Evolutionary conservation across 1,140 invertebrate genomes (phyloP).

Genomic region (Carposina sasakii): DNA sequence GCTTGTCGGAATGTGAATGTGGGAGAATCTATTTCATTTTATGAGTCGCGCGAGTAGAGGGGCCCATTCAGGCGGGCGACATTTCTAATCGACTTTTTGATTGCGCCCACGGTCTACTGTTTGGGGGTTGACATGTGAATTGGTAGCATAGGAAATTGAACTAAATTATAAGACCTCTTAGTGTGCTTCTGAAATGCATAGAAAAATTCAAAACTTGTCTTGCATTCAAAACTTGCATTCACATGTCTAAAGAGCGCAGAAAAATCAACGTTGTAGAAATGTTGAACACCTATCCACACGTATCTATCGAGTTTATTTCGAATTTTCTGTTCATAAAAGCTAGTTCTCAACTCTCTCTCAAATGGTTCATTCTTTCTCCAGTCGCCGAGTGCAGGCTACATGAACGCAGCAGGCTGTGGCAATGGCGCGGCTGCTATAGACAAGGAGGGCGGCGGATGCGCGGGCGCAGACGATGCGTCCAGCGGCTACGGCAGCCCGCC

Average conservation of each 20-base stretch:
- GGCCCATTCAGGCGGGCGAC: conserved; percentile 64
- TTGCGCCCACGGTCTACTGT: conserved; percentile 56
- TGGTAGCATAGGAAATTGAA: conserved; percentile 11
- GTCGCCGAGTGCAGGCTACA: conserved; percentile 61
- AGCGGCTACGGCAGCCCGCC: conserved; percentile 77
- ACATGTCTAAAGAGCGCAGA: too few relatives aligned
- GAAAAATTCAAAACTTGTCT: too few relatives aligned
- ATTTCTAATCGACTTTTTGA: conserved; percentile 72
- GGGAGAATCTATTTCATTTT: conserved; percentile 72
- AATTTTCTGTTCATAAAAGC: too few relatives aligned
- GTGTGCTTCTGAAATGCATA: too few relatives aligned
- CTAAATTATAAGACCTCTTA: conserved; percentile 1
- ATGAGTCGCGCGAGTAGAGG: conserved; percentile 65
- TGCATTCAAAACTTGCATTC: too few relatives aligned
- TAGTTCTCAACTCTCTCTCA: too few relatives aligned
- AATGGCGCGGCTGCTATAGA: conserved; percentile 53
- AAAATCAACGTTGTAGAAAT: too few relatives aligned
- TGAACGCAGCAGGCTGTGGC: conserved; percentile 38
- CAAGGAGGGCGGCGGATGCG: conserved; percentile 68
- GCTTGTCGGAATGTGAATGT: conserved; percentile 72
- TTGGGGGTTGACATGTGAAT: conserved; percentile 42
- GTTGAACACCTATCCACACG: too few relatives aligned
- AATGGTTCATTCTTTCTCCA: conserved; percentile 27
- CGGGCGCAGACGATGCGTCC: conserved; percentile 73
- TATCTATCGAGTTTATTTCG: too few relatives aligned